phyloP scores from a whole-genome alignment of 2,113 vertebrate genomes.

The Sclerurus mexicanus region DNA sequence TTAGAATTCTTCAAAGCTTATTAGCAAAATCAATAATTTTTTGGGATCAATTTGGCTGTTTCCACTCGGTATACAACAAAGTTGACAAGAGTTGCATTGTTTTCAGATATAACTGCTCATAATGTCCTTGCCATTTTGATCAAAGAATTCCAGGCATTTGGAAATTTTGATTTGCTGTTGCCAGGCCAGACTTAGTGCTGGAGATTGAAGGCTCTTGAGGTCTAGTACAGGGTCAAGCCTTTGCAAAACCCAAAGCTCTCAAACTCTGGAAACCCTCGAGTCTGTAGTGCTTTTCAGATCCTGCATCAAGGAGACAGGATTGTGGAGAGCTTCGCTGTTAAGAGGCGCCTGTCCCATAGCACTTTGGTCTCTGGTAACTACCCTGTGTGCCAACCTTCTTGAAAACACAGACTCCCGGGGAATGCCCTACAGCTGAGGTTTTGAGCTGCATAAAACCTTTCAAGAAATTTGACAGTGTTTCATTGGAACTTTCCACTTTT shows the following conservation, averaged over 20 bases:
- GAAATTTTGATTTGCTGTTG: not conserved
- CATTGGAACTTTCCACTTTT: not conserved
- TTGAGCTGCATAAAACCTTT: not conserved
- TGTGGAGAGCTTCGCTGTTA: not conserved
- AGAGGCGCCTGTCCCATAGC: not conserved
- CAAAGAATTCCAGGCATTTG: not conserved
- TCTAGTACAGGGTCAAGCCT: not conserved
- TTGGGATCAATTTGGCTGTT: not conserved
- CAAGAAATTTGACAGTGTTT: not conserved
- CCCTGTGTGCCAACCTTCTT: not conserved
- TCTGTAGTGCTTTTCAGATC: not conserved
- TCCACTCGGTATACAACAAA: fast-evolving
- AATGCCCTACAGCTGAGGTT: not conserved
- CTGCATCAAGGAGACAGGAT: not conserved
- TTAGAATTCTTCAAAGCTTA: not conserved
- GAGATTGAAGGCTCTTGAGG: not conserved
- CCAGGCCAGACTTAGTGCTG: not conserved
- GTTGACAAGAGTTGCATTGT: not conserved
- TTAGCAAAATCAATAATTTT: not conserved
- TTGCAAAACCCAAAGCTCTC: not conserved
- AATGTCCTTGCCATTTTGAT: not conserved
- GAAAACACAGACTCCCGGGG: not conserved
- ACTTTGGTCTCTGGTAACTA: not conserved
- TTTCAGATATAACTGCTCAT: not conserved
- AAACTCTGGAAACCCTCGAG: not conserved